Evolutionary conservation across 92 coral and sea anemone genomes (phyloP), one percentile per base, ranked within the genome.

Genomic region (Epizoanthus rinbou): DNA sequence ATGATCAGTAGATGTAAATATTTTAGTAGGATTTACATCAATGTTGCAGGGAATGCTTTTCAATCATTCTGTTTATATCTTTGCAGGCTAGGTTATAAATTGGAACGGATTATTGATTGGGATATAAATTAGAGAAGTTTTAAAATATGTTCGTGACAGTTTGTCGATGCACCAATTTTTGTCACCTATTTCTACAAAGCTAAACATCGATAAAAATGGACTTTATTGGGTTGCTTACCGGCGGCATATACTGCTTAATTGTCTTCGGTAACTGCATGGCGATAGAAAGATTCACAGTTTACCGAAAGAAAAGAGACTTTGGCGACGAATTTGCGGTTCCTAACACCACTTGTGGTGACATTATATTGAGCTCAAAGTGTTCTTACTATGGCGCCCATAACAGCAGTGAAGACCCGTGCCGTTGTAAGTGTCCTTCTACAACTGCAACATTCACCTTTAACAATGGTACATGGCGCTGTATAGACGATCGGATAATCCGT

Each of bases 311-410:
- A 31, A 17, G 19, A 0, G 33, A 57, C 2, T 17, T 31, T 3
- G 81, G 80, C n/a, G 80, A 75, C 67, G 21, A 4, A 25, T 75
- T 75, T 18, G 24, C 19, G 28, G 60, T 75, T 57, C 67, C 53
- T 11, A 75, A 19, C 31, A 8, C 19, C 35, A 75, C 81, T 2
- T 58, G 80, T 31, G 18, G 33, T 31, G 33, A 6, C 18, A 31
- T 16, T 58, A 3, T 37, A 4, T 22, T 33, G 7, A 57, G 31
- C 3, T 37, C 68, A 1, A 75, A 75, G n/a, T 75, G 81, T 21
- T 57, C 81, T 3, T 22, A 18, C 6, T 75, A 28, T 57, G 68
- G 81, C 11, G 81, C 81, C 4, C 8, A 0, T 33, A 35, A 28
- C 50, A 13, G 11, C 16, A 57, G 54, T 35, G 50, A 75, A n/a